Percentiles rank a stretch among this genome's conserved stretches.
Conservation (phyloP, 2,888 invertebrate genomes). For the Caenorhabditis virilis region DNA sequence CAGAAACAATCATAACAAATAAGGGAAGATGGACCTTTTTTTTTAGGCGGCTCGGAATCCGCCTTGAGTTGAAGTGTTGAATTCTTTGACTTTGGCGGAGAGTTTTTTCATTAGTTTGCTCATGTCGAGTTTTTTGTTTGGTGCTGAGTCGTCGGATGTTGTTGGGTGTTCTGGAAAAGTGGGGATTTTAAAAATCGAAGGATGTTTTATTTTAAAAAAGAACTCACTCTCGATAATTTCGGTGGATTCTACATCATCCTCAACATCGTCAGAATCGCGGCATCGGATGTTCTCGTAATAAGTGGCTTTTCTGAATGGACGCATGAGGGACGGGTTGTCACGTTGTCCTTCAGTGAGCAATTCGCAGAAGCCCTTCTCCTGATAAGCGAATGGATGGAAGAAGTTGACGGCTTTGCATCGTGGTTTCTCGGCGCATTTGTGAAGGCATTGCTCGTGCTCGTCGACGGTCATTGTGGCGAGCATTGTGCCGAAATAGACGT, state of each 20-base stretch:
- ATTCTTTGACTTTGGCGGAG: constrained; percentile 59
- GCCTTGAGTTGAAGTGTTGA: constrained; percentile 45
- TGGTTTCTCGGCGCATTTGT: constrained; percentile 57
- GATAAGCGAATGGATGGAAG: constrained; percentile 63
- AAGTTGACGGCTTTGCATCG: constrained; percentile 67
- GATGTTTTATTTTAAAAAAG: too few relatives aligned
- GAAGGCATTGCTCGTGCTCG: constrained; percentile 60
- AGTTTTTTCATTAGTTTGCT: constrained; percentile 59
- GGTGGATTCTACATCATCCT: constrained; percentile 23
- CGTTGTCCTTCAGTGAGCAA: constrained; percentile 64
- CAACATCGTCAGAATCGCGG: constrained; percentile 48
- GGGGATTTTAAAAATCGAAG: too few relatives aligned
- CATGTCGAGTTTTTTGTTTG: constrained; percentile 39
- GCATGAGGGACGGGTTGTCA: constrained; percentile 67
- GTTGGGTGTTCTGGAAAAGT: background rate
- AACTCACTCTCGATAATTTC: constrained; percentile 29
- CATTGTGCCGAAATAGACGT: constrained; percentile 67
- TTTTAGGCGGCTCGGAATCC: constrained; percentile 40
- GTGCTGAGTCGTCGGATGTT: background rate
- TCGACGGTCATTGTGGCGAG: constrained; percentile 61
- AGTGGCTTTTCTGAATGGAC: constrained; percentile 64
- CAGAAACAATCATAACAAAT: constrained; percentile 12
- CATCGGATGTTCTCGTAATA: constrained; percentile 68
- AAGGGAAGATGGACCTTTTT: too few relatives aligned
- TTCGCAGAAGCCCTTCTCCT: constrained; percentile 67